Conservation (phyloP, 2,113 vertebrate genomes). For the Hystrix cristata region DNA sequence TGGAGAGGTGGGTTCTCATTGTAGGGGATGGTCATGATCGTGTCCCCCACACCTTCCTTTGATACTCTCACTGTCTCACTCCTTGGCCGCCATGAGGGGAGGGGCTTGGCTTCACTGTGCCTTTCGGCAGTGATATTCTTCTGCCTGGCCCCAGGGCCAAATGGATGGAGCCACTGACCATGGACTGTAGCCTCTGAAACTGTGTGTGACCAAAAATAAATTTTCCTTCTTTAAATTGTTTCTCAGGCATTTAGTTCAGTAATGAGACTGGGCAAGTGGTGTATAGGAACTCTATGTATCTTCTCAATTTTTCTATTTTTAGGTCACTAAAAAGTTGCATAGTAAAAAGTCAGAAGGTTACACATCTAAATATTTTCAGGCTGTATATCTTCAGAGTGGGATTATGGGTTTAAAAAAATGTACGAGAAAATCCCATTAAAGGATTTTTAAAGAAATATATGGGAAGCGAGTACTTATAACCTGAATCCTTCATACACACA, state of each 20-base stretch:
- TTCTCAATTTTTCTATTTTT: constrained; percentile 55
- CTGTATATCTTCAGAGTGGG: background rate
- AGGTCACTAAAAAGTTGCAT: background rate
- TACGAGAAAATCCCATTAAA: background rate
- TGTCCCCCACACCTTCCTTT: background rate
- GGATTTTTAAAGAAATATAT: background rate
- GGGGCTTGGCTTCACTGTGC: background rate
- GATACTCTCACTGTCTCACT: background rate
- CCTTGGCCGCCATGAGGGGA: background rate
- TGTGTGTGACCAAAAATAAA: background rate
- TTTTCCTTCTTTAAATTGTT: background rate
- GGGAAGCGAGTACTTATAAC: background rate
- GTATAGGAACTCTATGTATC: background rate
- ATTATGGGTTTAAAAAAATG: background rate
- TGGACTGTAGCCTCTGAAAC: background rate
- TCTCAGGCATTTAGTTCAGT: background rate
- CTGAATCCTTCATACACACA: background rate
- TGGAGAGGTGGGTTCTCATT: background rate
- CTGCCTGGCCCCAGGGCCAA: background rate
- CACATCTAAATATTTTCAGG: constrained; percentile 4
- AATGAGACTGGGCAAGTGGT: background rate
- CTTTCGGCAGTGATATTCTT: background rate
- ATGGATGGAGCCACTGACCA: background rate
- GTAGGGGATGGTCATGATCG: background rate
- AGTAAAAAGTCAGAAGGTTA: background rate